Evolutionary conservation across 2,797 vertebrate species (phyloP), one percentile per base, ranked within the genome.

Genomic region (Calcarius lapponicus): DNA sequence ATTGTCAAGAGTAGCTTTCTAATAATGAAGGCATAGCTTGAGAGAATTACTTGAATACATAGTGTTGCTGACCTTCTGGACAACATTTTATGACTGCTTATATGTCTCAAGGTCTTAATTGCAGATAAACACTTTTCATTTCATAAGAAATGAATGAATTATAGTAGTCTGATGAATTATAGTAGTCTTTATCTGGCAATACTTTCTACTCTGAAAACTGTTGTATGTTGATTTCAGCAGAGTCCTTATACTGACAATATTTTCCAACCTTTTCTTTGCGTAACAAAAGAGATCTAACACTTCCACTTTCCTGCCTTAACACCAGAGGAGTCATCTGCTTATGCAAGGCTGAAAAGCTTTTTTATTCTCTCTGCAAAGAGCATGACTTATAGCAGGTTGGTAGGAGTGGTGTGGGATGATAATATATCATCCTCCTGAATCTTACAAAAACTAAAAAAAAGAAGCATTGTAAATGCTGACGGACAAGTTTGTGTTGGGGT

Each of bases 71-170:
- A 96, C 87, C 69, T 96, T 70, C 82, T 61, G 51, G 72, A 96
- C 13, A 83, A 65, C 94, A 84, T 48, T 82, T 93, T 97, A 51
- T 51, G 88, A 54, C 29, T 95, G 18, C 47, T 75, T 17, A 47
- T 69, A 32, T 71, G 51, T 89, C 92, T 96, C 57, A 94, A 93
- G 54, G 87, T 82, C 81, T 95, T 95, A 96, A 92, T 91, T 92
- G 84, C 50, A 79, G 47, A 73, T 80, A 95, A 96, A 92, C 42
- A 88, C 51, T 92, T 96, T 69, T 28, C 18, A 67, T 95, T 95
- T 88, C 53, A 90, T 91, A 82, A 48, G 42, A 58, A n/a, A n/a
- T n/a, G n/a, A n/a, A n/a, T n/a, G n/a, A n/a, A n/a, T n/a, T n/a
- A n/a, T n/a, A n/a, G n/a, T n/a, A n/a, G n/a, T n/a, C 42, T 43